Conservation (phyloP, 1,140 invertebrate genomes). For the Myzus persicae region DNA sequence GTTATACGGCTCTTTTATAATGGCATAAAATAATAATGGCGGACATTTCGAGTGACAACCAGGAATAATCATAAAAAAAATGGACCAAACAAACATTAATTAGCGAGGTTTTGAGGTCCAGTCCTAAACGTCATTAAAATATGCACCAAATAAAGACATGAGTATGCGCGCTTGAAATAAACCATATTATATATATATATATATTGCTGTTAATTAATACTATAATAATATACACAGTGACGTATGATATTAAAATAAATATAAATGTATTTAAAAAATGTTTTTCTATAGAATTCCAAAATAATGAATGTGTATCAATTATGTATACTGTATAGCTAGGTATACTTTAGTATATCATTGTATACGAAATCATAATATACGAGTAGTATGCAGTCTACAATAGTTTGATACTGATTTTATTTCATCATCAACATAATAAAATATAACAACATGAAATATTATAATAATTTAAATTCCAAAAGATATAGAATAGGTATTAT, state of each 20-base stretch:
- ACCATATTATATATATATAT: neutral
- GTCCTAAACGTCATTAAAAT: conserved; percentile 30
- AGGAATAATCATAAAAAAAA: neutral
- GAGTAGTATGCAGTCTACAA: neutral
- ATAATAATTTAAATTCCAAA: too few relatives aligned
- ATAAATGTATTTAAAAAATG: neutral
- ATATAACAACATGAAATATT: too few relatives aligned
- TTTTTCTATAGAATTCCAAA: neutral
- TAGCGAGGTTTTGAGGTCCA: neutral
- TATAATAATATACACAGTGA: neutral
- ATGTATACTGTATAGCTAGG: neutral
- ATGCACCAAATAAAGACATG: neutral
- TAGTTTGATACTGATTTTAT: neutral
- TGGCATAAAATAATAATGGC: neutral
- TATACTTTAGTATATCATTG: neutral
- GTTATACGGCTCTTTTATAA: neutral
- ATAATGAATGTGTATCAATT: neutral
- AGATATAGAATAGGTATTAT: too few relatives aligned
- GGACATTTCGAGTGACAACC: conserved; percentile 15
- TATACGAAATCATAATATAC: neutral
- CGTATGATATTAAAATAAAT: neutral
- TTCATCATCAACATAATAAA: too few relatives aligned
- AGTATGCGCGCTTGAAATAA: neutral
- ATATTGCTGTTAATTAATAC: neutral
- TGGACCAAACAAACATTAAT: conserved; percentile 40